These are phyloP conservation scores for Athripsodes cinereus DNA, from an alignment of 2,888 invertebrate genomes.

Conservation along the genomic window DNA sequence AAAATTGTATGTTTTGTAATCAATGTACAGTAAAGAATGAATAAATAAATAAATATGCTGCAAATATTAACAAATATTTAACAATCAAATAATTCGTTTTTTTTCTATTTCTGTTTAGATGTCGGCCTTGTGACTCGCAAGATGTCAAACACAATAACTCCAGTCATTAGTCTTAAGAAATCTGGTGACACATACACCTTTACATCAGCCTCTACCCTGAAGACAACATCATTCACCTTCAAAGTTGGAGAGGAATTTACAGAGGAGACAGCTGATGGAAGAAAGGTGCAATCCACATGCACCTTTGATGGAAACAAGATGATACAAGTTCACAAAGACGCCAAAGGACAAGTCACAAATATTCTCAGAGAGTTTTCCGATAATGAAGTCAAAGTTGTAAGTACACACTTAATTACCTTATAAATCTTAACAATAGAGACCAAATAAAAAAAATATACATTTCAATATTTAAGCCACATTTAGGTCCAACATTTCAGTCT, in stretches of 20 bases:
- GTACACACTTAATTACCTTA: too few species aligned
- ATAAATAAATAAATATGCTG: too few species aligned
- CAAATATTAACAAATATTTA: too few species aligned
- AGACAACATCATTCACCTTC: conserved; percentile 77
- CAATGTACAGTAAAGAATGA: too few species aligned
- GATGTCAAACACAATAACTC: conserved; percentile 78
- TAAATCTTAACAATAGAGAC: too few species aligned
- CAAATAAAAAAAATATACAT: too few species aligned
- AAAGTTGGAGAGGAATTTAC: conserved; percentile 82
- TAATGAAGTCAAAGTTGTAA: conserved; percentile 69
- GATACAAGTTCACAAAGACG: conserved; percentile 74
- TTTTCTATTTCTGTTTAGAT: conserved; percentile 49
- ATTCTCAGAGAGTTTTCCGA: conserved; percentile 70
- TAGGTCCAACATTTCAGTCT: too few species aligned
- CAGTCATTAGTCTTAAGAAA: conserved; percentile 73
- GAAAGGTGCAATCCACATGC: conserved; percentile 66
- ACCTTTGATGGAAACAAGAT: conserved; percentile 76
- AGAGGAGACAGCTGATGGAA: conserved; percentile 85
- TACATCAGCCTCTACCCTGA: conserved; percentile 83
- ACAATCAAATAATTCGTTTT: too few species aligned
- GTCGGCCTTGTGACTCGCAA: conserved; percentile 84
- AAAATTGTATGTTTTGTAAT: too few species aligned
- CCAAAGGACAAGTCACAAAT: conserved; percentile 59
- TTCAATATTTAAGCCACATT: too few species aligned
- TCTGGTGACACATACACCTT: conserved; percentile 71